Percentiles rank a stretch among this genome's conserved stretches.
These are phyloP conservation scores for Lottia gigantea DNA, from an alignment of 2,888 invertebrate genomes.

Conservation along the genomic window DNA sequence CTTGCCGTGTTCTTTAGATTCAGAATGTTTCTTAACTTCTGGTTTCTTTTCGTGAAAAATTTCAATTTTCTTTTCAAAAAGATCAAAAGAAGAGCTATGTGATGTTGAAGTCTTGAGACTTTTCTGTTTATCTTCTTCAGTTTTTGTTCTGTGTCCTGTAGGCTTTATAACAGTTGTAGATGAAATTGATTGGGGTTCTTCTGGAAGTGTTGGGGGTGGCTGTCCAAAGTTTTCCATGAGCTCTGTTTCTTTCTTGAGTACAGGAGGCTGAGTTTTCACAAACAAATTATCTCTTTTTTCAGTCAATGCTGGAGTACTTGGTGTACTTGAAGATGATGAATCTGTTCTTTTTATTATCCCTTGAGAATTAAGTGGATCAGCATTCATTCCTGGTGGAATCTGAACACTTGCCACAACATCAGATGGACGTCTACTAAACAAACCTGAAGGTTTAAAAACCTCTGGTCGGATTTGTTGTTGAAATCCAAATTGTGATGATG, in stretches of 20 bases:
- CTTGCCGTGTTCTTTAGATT: conserved; percentile 25
- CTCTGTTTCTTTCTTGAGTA: background rate
- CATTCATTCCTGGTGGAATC: background rate
- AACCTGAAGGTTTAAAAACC: conserved; percentile 1
- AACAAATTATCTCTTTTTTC: background rate
- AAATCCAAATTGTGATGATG: background rate
- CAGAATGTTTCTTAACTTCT: conserved; percentile 27
- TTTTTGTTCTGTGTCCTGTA: background rate
- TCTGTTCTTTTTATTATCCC: conserved; percentile 1
- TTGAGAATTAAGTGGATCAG: background rate
- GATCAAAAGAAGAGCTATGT: conserved; percentile 19
- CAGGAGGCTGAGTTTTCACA: background rate
- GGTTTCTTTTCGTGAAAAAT: conserved; percentile 7
- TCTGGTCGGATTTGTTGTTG: background rate
- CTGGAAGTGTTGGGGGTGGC: background rate
- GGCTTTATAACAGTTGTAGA: conserved; percentile 4
- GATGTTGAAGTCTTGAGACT: background rate
- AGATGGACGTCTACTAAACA: conserved; percentile 3
- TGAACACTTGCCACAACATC: conserved; percentile 1
- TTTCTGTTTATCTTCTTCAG: conserved; percentile 2
- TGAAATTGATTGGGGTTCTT: conserved; percentile 3
- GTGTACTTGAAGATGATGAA: conserved; percentile 12
- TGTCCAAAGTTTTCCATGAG: background rate
- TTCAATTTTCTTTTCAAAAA: conserved; percentile 15
- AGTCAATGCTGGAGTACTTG: background rate